Conservation (phyloP, 2,797 vertebrate genomes). For the Pipistrellus kuhlii region DNA sequence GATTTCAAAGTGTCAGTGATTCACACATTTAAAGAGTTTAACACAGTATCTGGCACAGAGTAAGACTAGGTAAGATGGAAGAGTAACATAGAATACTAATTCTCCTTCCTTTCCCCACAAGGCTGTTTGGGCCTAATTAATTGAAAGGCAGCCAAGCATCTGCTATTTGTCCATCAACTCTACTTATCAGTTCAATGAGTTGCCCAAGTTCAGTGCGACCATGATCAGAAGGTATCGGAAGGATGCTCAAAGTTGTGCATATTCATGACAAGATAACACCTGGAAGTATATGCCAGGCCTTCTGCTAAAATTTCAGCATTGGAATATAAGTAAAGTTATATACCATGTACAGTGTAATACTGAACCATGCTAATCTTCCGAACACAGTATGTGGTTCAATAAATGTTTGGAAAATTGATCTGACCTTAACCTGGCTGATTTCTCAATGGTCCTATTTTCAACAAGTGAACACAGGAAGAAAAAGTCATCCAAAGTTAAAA, state of each 20-base stretch:
- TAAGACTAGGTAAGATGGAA: background rate
- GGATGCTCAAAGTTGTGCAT: background rate
- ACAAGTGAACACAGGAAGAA: constrained; percentile 34
- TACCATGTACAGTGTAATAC: background rate
- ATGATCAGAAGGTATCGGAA: background rate
- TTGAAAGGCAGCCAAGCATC: background rate
- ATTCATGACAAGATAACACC: background rate
- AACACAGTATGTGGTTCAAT: background rate
- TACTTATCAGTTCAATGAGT: background rate
- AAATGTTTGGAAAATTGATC: background rate
- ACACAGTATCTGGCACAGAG: background rate
- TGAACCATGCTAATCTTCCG: background rate
- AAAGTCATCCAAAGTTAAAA: background rate
- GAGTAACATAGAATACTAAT: background rate
- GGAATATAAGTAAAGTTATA: background rate
- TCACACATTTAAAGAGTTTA: background rate
- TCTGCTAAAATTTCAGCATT: background rate
- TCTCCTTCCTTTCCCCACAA: background rate
- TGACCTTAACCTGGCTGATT: background rate
- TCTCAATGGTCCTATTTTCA: constrained; percentile 15
- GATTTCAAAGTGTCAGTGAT: background rate
- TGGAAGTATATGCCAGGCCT: background rate
- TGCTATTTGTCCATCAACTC: background rate
- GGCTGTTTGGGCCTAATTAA: background rate
- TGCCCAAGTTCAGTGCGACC: background rate